Conservation (phyloP, 2,888 invertebrate species). For the Melieria picta region DNA sequence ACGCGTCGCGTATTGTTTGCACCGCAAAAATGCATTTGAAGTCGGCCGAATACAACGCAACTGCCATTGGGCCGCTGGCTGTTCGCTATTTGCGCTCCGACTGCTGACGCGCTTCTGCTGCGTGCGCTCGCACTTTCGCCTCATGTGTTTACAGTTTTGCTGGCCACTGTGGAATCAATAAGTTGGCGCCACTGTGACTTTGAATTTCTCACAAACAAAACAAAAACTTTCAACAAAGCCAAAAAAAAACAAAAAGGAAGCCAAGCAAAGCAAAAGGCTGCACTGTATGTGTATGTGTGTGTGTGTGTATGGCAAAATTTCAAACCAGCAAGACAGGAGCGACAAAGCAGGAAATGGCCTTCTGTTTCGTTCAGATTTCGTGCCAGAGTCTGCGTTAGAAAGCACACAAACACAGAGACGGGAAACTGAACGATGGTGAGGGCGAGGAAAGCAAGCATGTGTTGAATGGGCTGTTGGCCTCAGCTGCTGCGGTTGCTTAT, state of each 20-base stretch:
- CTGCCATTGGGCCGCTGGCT: neutral
- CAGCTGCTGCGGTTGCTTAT: too few relatives aligned
- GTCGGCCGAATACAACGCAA: too few relatives aligned
- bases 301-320: neutral
- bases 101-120: neutral
- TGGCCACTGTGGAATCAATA: conserved; percentile 41
- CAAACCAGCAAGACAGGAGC: neutral
- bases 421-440: neutral
- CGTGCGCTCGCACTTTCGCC: neutral
- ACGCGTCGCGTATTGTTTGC: too few relatives aligned
- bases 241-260: neutral
- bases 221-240: neutral
- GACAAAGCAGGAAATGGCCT: neutral
- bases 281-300: neutral
- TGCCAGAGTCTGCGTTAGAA: neutral
- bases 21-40: too few relatives aligned
- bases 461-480: too few relatives aligned
- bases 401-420: neutral
- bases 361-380: neutral
- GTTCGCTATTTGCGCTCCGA: neutral
- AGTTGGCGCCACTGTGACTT: conserved; percentile 43
- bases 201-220: conserved; percentile 10
- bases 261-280: conserved; percentile 3
- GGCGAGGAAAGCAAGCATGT: too few relatives aligned
- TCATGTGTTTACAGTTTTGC: conserved; percentile 19